Evolutionary conservation across 2,797 vertebrate species (phyloP), one percentile per base, ranked within the genome.

Genomic region (Perodicticus potto): DNA sequence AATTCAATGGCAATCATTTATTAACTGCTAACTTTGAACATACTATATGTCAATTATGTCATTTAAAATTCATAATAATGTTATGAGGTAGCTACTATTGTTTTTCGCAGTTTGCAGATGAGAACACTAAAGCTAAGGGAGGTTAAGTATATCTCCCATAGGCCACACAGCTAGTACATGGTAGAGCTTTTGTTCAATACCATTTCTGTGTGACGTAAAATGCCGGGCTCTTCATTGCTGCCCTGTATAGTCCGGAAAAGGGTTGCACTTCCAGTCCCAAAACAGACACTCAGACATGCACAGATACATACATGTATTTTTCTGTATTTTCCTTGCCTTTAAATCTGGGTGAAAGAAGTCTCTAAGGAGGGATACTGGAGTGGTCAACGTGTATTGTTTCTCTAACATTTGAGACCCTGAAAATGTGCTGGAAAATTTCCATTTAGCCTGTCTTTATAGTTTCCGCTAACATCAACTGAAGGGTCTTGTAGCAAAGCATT

Each of bases 1-100:
- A 40, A 40, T 40, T 40, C 40, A 40, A 40, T 40, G 5, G 40
- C 40, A 40, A 40, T 40, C 40, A 40, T 40, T 40, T 40, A 40
- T 40, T 40, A 40, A 40, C 40, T 40, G 40, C 40, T 40, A 40
- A 40, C 40, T 40, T 40, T 40, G 40, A 40, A 40, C 40, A 40
- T 40, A 40, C 3, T 40, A 40, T 91, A 25, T 11, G 1, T 88
- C 25, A 14, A 89, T 86, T 82, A 89, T 70, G 27, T 72, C 19
- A 83, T 91, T 97, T 91, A 89, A 89, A 93, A 86, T 92, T 90
- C 57, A 81, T 25, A 93, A 19, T 89, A 89, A 84, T 90, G 92
- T 73, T 88, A 65, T 43, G 43, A 92, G 6, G 3, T 86, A 80
- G 17, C 16, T 37, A 80, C 34, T 49, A 49, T 73, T 83, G 74